Evolutionary conservation across 2,113 vertebrate species (phyloP).

Genomic region (Chaenogobius annularis): DNA sequence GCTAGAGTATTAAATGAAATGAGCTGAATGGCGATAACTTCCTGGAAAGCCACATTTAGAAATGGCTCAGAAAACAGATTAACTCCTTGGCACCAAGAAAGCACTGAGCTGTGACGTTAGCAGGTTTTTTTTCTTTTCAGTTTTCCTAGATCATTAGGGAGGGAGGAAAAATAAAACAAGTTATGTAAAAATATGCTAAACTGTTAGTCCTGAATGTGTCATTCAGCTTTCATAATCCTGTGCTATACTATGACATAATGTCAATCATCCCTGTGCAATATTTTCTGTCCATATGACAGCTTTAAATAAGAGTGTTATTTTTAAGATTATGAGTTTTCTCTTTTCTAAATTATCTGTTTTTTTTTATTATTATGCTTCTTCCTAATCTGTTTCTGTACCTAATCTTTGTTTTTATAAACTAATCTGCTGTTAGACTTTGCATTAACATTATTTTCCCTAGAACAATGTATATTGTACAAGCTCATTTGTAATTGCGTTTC

Average conservation of each 20-base stretch:
- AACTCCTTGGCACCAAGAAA: constrained; percentile 44
- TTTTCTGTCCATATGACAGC: too few relatives aligned
- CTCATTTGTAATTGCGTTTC: not conserved
- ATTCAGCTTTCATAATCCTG: too few relatives aligned
- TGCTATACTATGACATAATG: too few relatives aligned
- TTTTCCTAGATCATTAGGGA: constrained; percentile 38
- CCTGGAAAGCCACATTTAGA: constrained; percentile 5
- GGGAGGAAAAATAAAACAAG: constrained; percentile 37
- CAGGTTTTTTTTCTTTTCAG: constrained; percentile 48
- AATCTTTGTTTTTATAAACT: too few relatives aligned
- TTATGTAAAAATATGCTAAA: not conserved
- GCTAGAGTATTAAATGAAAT: not conserved
- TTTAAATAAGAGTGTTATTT: too few relatives aligned
- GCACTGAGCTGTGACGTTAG: constrained; percentile 51
- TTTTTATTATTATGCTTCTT: too few relatives aligned
- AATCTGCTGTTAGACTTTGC: too few relatives aligned
- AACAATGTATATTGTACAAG: not conserved
- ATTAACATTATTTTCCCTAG: not conserved
- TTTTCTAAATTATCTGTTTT: too few relatives aligned
- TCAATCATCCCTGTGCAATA: too few relatives aligned
- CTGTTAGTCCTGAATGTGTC: too few relatives aligned
- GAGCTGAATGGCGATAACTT: not conserved
- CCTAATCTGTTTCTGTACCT: too few relatives aligned
- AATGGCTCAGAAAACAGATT: constrained; percentile 19
- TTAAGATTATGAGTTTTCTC: too few relatives aligned